Base-by-base conservation (phyloP, 1,140 invertebrate species). In the Lordiphosa collinella region DNA sequence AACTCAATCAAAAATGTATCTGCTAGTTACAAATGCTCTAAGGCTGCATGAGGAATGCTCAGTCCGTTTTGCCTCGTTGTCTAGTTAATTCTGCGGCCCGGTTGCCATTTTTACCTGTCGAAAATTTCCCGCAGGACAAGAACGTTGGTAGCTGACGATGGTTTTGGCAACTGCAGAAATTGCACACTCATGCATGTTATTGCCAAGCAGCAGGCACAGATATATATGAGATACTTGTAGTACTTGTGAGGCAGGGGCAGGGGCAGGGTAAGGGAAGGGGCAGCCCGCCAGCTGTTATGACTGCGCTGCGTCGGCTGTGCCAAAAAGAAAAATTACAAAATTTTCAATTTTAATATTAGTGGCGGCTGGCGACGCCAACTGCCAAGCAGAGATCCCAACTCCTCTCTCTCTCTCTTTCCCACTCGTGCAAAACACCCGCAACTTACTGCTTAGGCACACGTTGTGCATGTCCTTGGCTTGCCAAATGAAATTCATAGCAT, bases 311-410 rank as follows among this genome's bases (percentile, higher is more conserved):
- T 76, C 71, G 67, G 67, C 71, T 80, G 22, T 82, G 78, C 76
- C 78, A 82, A 84, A 82, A 80, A 82, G 76, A 82, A 82, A 82
- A 82, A 82, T 82, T 82, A 84, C 78, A 84, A 84, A 84, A 82
- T 84, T 82, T 82, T 82, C 78, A 82, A 82, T 82, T 82, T 82
- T 82, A 82, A 82, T 82, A 82, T 82, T 82, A 82, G 78, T 82
- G 63, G 78, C 78, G 68, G 72, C 67, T 78, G 78, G 59, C 79
- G 79, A 71, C 79, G 78, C 71, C 75, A 80, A 80, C 75, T 80
- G 75, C 57, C 66, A 75, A 58, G 44, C 56, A 25, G 35, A 37
- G 29, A 16, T 40, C 36, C 37, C 58, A 55, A 36, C 43, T 16
- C n/a, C 52, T 40, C 36, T 35, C 16, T 8, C 31, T 38, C 16